Base-by-base conservation (phyloP, 2,888 invertebrate species). In the Mystacides longicornis region DNA sequence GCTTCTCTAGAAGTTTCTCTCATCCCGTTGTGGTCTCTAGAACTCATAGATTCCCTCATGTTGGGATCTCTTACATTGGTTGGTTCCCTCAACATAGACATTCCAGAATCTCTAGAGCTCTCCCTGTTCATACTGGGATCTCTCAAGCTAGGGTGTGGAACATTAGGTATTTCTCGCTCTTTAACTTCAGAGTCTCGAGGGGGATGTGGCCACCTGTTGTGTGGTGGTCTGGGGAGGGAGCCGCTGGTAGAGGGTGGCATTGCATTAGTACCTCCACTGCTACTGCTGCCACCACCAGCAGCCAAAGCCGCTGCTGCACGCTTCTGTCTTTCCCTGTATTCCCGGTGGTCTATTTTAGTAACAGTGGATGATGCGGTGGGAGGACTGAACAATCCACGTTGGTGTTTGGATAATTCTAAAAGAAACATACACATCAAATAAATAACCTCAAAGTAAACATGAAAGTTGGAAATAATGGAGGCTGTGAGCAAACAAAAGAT, bases 251-350 rank as follows among this genome's bases (percentile, higher is more conserved):
- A 11, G 20, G 45, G 19, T 7, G 3, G 63, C 23, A 68, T 71
- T 1, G 71, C 70, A 69, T 72, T 48, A 21, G 7, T 20, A 18
- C 23, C 20, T 7, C 48, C 48, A 23, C 31, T 21, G 23, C 7
- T 16, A 18, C 58, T 49, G 23, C 23, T n/a, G 5, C 14, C 23
- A n/a, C 23, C 49, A 23, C 31, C 23, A 5, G 50, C 18, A 23
- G 33, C 50, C n/a, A 19, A 9, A 11, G 31, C 18, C n/a, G 50
- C 31, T 4, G 53, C 31, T 1, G 47, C 37, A 2, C 48, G 23
- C 58, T 79, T 69, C 49, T 80, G 75, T 65, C 83, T 82, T 65
- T 85, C 84, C 20, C 82, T 72, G 67, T 85, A 85, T 9, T 83
- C 77, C 54, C 81, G 78, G 63, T 81, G 78, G 65, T 79, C 78